These are phyloP conservation scores for Dysmachus trigonus DNA, from an alignment of 2,888 invertebrate genomes.

Conservation along the genomic window DNA sequence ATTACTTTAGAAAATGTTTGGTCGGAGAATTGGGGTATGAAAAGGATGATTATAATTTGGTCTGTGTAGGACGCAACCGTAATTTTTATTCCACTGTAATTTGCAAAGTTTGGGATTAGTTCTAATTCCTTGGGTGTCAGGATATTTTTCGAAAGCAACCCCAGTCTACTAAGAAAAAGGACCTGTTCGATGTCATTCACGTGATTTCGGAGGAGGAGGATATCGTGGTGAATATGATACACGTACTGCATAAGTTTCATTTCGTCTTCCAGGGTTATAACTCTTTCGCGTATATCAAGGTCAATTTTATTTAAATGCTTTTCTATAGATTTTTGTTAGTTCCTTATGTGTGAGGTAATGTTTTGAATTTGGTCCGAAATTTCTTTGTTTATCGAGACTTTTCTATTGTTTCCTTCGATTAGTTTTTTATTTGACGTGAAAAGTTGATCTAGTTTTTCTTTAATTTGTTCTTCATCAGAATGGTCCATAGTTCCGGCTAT, in stretches of 20 bases:
- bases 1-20: neutral
- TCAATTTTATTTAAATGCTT: slow-evolving; percentile 16
- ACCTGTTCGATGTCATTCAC: slow-evolving; percentile 4
- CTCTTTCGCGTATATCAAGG: neutral
- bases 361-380: slow-evolving; percentile 30
- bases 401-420: neutral
- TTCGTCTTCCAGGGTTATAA: neutral
- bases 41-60: neutral
- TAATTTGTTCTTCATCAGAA: neutral
- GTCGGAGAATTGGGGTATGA: neutral
- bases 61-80: neutral
- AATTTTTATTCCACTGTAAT: neutral
- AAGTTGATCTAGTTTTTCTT: neutral
- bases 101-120: neutral
- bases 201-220: neutral
- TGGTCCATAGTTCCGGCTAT: slow-evolving; percentile 26
- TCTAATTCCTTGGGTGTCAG: neutral
- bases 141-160: neutral
- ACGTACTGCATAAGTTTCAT: neutral
- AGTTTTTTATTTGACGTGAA: neutral
- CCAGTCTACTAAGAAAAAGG: neutral
- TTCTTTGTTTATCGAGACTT: neutral
- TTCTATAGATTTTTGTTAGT: neutral
- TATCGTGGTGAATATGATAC: no score
- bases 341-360: no score